A percentile compares a stretch with the other conserved stretches of the same genome.
Conservation (phyloP, 1,140 invertebrate genomes). For the Hylaeus anthracinus region DNA sequence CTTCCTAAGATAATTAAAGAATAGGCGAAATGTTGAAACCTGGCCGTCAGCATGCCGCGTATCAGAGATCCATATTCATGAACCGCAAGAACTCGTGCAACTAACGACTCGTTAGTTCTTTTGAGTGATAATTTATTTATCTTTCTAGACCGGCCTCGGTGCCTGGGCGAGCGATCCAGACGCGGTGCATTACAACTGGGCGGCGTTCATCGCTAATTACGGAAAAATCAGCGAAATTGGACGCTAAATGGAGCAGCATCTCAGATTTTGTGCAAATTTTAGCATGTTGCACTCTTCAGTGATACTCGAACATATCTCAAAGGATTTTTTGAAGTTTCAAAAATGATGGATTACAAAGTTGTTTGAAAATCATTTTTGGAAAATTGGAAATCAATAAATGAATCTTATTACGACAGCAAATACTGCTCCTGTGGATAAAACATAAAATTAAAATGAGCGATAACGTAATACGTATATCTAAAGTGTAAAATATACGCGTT, state of each 20-base stretch:
- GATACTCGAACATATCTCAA: no score
- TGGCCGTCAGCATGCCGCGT: conserved; percentile 28
- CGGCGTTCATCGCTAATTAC: conserved; percentile 71
- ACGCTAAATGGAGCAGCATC: conserved; percentile 21
- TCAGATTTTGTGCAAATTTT: conserved; percentile 63
- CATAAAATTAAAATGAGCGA: no score
- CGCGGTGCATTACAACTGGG: conserved; percentile 51
- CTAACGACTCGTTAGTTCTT: conserved; percentile 69
- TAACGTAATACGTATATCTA: no score
- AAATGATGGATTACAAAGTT: no score
- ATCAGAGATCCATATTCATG: conserved; percentile 67
- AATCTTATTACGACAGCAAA: no score
- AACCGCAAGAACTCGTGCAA: conserved; percentile 66
- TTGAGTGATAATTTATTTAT: conserved; percentile 75
- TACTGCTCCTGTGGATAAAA: no score
- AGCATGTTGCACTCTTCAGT: background rate
- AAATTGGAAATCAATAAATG: no score
- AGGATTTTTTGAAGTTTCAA: no score
- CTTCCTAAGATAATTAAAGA: conserved; percentile 50
- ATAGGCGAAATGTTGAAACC: conserved; percentile 62
- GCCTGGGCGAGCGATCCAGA: conserved; percentile 67
- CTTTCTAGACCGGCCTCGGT: conserved; percentile 69
- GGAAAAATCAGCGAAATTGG: conserved; percentile 69
- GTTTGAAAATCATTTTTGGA: no score
- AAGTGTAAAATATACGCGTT: no score